Evolutionary conservation across 2,888 invertebrate species (phyloP).

Genomic region (Lasioglossum marginatum): DNA sequence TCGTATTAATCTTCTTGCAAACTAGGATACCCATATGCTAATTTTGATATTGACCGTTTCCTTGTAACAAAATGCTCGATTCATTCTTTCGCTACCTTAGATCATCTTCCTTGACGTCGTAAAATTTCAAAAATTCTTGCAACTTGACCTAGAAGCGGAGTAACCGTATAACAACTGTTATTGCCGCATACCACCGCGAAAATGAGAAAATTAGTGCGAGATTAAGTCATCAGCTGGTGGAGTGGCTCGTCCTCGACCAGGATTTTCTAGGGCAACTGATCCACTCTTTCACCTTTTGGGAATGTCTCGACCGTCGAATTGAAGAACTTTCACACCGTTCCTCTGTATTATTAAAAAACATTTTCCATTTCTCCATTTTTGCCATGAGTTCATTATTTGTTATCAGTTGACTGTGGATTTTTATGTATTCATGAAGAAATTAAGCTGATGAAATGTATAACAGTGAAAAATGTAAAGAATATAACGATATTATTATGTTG

Average conservation of each 20-base stretch:
- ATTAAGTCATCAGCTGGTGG: background rate
- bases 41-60: background rate
- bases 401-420: too few species aligned
- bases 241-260: background rate
- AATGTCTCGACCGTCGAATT: background rate
- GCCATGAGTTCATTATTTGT: too few species aligned
- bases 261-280: background rate
- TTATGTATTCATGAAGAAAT: too few species aligned
- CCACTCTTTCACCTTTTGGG: background rate
- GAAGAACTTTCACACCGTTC: background rate
- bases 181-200: background rate
- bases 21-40: too few species aligned
- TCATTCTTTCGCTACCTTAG: too few species aligned
- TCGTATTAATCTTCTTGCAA: background rate
- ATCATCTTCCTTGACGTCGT: background rate
- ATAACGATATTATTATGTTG: too few species aligned
- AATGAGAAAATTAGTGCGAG: slow-evolving; percentile 1
- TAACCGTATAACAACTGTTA: background rate
- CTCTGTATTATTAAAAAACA: background rate
- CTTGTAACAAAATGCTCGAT: too few species aligned
- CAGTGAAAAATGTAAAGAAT: too few species aligned
- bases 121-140: background rate
- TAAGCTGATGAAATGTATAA: too few species aligned
- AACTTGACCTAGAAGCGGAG: background rate
- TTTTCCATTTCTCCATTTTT: too few species aligned